Evolutionary conservation across 2,888 invertebrate genomes (phyloP).

Genomic region (Strigamia maritima): DNA sequence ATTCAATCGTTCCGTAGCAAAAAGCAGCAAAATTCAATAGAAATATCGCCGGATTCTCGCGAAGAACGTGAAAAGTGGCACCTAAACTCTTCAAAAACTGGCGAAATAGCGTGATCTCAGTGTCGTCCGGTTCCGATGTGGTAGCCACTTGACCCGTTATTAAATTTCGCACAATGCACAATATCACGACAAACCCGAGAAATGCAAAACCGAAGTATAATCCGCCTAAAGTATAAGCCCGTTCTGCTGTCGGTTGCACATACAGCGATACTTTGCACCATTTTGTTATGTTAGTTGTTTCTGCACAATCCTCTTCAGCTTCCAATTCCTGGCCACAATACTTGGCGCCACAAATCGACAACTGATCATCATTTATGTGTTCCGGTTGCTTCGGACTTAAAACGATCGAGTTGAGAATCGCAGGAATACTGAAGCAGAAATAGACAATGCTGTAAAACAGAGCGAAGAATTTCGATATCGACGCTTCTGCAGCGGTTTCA

Average conservation of each 20-base stretch:
- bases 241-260: not conserved
- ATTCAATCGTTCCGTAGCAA: slow-evolving; percentile 26
- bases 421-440: not conserved
- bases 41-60: slow-evolving; percentile 9
- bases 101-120: not conserved
- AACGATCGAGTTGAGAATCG: not conserved
- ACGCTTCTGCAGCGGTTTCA: not conserved
- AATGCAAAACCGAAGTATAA: not conserved
- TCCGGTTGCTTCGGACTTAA: slow-evolving; percentile 1
- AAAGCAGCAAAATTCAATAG: slow-evolving; percentile 17
- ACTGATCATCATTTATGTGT: not conserved
- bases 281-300: not conserved
- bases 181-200: not conserved
- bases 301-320: not conserved
- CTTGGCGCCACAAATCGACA: not conserved
- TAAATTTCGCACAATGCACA: not conserved
- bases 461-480: slow-evolving; percentile 15
- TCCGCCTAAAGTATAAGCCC: slow-evolving; percentile 8
- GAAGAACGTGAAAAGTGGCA: not conserved
- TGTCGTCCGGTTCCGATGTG: not conserved
- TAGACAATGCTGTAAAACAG: slow-evolving; percentile 31
- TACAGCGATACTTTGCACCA: not conserved
- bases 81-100: not conserved
- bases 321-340: not conserved
- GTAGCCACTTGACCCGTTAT: not conserved